Conservation (phyloP, 1,140 invertebrate genomes). For the Atopsyche davidsoni region DNA sequence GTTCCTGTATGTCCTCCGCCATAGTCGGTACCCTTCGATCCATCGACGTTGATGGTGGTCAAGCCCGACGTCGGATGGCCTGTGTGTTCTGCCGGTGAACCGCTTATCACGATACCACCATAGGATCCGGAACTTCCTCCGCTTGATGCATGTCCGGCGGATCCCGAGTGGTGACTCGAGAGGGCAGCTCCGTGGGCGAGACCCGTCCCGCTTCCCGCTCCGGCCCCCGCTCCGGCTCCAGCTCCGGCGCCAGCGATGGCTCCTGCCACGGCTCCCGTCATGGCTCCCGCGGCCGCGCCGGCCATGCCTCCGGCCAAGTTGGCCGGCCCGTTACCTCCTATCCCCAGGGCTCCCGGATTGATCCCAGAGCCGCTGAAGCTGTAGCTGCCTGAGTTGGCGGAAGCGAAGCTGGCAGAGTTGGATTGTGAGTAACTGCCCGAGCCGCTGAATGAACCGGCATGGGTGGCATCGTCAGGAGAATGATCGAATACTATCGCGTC, state of each 20-base stretch:
- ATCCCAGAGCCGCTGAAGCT: slow-evolving; percentile 4
- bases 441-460: slow-evolving; percentile 4
- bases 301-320: no score
- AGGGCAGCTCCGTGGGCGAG: not conserved
- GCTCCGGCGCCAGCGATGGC: slow-evolving; percentile 4
- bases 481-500: no score
- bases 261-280: not conserved
- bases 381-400: slow-evolving; percentile 22
- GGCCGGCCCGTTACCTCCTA: no score
- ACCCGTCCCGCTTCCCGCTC: not conserved
- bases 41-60: no score
- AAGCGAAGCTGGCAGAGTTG: slow-evolving; percentile 15
- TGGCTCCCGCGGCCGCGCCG: not conserved
- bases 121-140: not conserved
- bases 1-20: not conserved
- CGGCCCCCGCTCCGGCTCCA: not conserved
- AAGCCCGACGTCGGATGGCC: not conserved
- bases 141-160: not conserved
- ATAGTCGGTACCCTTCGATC: no score
- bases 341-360: not conserved
- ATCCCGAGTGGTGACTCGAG: not conserved
- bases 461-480: no score
- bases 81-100: not conserved
- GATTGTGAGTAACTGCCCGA: slow-evolving; percentile 23
- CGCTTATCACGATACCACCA: not conserved